Evolutionary conservation across 2,888 invertebrate species (phyloP), one percentile per base, ranked within the genome.

Genomic region (Coelogynopora nodosa): DNA sequence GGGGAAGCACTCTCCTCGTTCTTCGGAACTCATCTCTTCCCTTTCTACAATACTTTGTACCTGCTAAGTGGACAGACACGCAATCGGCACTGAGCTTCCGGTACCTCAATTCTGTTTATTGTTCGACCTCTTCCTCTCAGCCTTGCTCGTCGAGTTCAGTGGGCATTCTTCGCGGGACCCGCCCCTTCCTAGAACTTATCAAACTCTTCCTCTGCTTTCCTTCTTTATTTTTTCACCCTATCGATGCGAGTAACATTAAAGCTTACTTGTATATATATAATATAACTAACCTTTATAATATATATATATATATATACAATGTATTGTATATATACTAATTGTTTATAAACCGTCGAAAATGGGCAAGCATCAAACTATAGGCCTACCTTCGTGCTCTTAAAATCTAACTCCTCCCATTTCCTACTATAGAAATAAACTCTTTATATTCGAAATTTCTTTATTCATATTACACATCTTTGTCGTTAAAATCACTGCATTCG

Each of bases 21-120:
- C 74, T 74, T 74, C 74, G 74, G 74, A 74, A 74, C 74, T 74
- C 74, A 74, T 74, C 74, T 74, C 74, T 74, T 74, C 74, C 74
- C 74, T 74, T 74, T 74, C 74, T 74, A 74, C 74, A 74, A 74
- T 74, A 74, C 74, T 74, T 74, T 74, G 74, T 74, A 74, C 74
- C 74, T 74, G 74, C 74, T 74, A 74, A 74, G 74, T 74, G 74
- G 74, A 74, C 74, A 74, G 74, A 74, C 74, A 74, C 74, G 74
- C 74, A 74, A 74, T 74, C 74, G 74, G 74, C 74, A 74, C 74
- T 74, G 74, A 74, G 23, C 74, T 13, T 74, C 74, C 74, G 74
- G 74, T 74, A 26, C 74, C 74, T 74, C 74, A 74, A 74, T 74
- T 74, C 74, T 74, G 27, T 74, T 5, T 23, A 74, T 74, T 74